A percentile compares a stretch with the other conserved stretches of the same genome.
Evolutionary conservation across 2,888 invertebrate species (phyloP).

Genomic region (Salpingus planirostris): DNA sequence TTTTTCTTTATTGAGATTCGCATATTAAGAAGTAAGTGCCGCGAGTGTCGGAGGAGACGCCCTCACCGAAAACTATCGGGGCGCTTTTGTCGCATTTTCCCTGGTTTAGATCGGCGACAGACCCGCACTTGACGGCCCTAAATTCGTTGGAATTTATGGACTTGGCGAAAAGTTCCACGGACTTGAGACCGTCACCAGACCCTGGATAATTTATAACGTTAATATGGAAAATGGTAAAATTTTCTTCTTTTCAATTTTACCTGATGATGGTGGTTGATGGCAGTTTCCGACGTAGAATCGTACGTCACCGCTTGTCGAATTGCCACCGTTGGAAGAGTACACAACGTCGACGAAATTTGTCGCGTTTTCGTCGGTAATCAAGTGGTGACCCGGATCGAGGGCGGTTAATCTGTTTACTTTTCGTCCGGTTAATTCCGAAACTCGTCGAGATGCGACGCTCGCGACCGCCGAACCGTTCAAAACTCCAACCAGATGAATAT

Average conservation of each 20-base stretch:
- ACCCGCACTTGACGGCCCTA: conserved; percentile 18
- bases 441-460: conserved; percentile 8
- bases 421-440: conserved; percentile 11
- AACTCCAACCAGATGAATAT: conserved; percentile 20
- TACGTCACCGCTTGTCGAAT: conserved; percentile 12
- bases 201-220: not conserved
- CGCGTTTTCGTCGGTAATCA: conserved; percentile 10
- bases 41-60: conserved; percentile 12
- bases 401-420: conserved; percentile 20
- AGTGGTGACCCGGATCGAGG: conserved; percentile 16
- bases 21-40: conserved; percentile 16
- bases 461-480: conserved; percentile 11
- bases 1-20: not conserved
- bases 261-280: too few species aligned
- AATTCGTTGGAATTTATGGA: conserved; percentile 19
- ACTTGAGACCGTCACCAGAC: conserved; percentile 2
- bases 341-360: conserved; percentile 20
- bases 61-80: conserved; percentile 18
- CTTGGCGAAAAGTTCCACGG: conserved; percentile 13
- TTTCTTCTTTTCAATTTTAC: too few species aligned
- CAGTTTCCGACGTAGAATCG: conserved; percentile 19
- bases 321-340: conserved; percentile 10
- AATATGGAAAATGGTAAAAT: not conserved
- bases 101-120: conserved; percentile 7
- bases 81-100: conserved; percentile 13